Evolutionary conservation across 2,888 invertebrate genomes (phyloP).

Genomic region (Julus scandinavius): DNA sequence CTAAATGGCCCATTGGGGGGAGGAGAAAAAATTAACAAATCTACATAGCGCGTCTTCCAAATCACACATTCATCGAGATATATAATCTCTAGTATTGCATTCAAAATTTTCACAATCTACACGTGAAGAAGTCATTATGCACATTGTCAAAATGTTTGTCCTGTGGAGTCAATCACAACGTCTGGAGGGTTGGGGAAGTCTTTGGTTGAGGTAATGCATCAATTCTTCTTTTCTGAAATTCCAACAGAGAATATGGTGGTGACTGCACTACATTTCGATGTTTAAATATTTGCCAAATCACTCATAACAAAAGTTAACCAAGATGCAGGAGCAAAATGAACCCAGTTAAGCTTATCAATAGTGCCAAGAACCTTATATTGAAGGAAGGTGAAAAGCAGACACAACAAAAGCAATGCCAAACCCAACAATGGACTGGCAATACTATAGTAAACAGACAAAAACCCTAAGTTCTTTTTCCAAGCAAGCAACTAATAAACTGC

Average conservation of each 20-base stretch:
- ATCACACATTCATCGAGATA: background rate
- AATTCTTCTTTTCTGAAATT: constrained; percentile 27
- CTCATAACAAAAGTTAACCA: too few relatives aligned
- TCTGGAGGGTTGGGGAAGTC: background rate
- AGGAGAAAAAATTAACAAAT: background rate
- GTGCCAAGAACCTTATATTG: background rate
- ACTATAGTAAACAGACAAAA: background rate
- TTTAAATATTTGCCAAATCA: background rate
- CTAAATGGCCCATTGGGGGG: background rate
- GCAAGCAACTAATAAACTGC: background rate
- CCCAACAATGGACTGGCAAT: background rate
- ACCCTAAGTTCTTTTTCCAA: background rate
- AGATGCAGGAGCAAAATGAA: background rate
- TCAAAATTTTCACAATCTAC: background rate
- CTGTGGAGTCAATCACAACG: background rate
- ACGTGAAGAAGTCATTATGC: background rate
- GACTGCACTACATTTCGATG: background rate
- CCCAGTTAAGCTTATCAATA: background rate
- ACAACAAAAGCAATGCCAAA: background rate
- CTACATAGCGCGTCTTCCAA: background rate
- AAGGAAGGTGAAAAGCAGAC: background rate
- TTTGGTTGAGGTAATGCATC: background rate
- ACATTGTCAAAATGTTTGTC: background rate
- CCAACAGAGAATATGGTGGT: background rate
- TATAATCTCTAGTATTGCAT: background rate